A percentile compares a stretch with the other conserved stretches of the same genome.
These are phyloP conservation scores for Calonectris borealis DNA, from an alignment of 2,113 vertebrate species.

Conservation along the genomic window DNA sequence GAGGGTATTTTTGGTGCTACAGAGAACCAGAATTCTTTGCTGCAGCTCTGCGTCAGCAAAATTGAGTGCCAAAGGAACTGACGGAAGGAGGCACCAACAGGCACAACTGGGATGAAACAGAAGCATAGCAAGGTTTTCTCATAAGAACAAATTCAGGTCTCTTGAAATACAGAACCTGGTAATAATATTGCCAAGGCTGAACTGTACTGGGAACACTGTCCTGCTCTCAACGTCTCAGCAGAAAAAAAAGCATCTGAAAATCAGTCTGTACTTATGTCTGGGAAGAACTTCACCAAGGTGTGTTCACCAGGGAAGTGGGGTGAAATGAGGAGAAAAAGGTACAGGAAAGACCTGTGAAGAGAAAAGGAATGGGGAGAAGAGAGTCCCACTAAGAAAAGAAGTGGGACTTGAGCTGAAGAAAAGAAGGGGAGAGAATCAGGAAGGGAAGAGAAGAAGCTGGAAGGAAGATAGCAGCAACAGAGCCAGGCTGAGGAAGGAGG, in stretches of 20 bases:
- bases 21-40: background rate
- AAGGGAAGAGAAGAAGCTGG: background rate
- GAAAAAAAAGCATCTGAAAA: background rate
- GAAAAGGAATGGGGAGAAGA: background rate
- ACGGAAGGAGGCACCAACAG: background rate
- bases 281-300: background rate
- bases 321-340: background rate
- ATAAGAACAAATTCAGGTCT: background rate
- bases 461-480: background rate
- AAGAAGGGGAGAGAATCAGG: background rate
- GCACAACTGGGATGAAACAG: background rate
- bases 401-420: background rate
- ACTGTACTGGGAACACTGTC: background rate
- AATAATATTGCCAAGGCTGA: background rate
- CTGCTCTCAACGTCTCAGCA: background rate
- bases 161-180: background rate
- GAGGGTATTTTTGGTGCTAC: background rate
- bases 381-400: background rate
- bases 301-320: background rate
- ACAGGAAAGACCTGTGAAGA: background rate
- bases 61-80: background rate
- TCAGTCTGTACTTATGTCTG: background rate
- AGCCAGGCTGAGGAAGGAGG: background rate
- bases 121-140: background rate
- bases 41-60: background rate